Percentiles rank a stretch among this genome's conserved stretches.
Conservation (phyloP, 2,888 invertebrate species). For the Melipona bicolor region DNA sequence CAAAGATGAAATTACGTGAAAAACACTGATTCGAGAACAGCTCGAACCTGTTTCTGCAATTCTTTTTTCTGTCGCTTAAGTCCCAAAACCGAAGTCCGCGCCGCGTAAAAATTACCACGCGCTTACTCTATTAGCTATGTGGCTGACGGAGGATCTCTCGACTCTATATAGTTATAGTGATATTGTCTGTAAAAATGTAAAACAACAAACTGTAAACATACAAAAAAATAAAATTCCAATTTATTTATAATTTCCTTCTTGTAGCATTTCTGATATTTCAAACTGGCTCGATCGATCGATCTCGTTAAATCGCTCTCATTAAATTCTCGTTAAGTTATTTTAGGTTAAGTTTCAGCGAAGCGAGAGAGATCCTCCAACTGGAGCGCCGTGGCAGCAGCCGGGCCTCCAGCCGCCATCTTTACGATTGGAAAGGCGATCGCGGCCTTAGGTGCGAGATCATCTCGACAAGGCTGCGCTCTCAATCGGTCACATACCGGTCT, state of each 20-base stretch:
- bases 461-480: not conserved
- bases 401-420: not conserved
- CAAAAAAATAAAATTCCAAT: not conserved
- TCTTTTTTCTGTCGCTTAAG: not conserved
- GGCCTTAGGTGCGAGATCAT: slow-evolving; percentile 24
- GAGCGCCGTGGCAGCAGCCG: not conserved
- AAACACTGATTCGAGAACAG: not conserved
- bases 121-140: not conserved
- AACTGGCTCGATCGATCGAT: not conserved
- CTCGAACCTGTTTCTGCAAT: not conserved
- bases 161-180: not conserved
- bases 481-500: slow-evolving; percentile 80
- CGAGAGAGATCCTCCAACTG: slow-evolving; percentile 9
- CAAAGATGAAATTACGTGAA: not conserved
- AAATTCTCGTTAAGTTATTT: too few relatives aligned
- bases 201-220: not conserved
- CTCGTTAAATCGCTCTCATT: not conserved
- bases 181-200: not conserved
- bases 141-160: slow-evolving; percentile 24
- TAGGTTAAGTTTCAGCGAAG: too few relatives aligned
- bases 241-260: not conserved
- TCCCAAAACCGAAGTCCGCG: slow-evolving; percentile 3
- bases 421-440: slow-evolving; percentile 35
- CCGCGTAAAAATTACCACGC: not conserved
- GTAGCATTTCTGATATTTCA: not conserved